phyloP scores from a whole-genome alignment of 2,797 vertebrate species.

The Cossypha heuglini region DNA sequence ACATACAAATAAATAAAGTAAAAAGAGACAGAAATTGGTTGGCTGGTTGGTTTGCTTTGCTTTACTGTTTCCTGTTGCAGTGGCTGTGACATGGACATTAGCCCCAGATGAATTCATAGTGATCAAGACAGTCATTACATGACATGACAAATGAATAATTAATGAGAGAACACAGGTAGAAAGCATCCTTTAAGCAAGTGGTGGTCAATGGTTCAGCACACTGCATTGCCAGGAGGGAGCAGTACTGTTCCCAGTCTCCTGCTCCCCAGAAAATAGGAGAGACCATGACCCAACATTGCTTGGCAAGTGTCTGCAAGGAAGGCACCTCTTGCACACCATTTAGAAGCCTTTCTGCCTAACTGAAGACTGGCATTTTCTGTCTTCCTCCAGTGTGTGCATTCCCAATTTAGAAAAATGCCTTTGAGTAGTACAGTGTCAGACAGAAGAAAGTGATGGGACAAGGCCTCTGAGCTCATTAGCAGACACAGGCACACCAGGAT shows the following conservation, averaged over 20 bases:
- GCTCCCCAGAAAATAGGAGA: background rate
- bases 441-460: background rate
- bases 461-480: background rate
- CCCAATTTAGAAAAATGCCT: background rate
- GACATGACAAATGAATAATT: constrained; percentile 38
- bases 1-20: constrained; percentile 8
- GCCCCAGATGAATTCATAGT: constrained; percentile 32
- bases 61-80: background rate
- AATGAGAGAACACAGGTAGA: background rate
- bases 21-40: background rate
- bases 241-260: background rate
- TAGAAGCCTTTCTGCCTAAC: background rate
- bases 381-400: background rate
- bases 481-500: background rate
- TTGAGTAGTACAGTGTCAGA: background rate
- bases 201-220: background rate
- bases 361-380: background rate
- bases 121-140: constrained; percentile 32
- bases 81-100: constrained; percentile 24
- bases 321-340: background rate
- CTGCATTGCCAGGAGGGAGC: background rate
- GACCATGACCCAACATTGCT: background rate
- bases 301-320: background rate
- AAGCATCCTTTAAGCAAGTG: background rate
- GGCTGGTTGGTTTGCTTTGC: constrained; percentile 12